Base-by-base conservation (phyloP, 1,140 invertebrate species). In the Cydia strobilella region DNA sequence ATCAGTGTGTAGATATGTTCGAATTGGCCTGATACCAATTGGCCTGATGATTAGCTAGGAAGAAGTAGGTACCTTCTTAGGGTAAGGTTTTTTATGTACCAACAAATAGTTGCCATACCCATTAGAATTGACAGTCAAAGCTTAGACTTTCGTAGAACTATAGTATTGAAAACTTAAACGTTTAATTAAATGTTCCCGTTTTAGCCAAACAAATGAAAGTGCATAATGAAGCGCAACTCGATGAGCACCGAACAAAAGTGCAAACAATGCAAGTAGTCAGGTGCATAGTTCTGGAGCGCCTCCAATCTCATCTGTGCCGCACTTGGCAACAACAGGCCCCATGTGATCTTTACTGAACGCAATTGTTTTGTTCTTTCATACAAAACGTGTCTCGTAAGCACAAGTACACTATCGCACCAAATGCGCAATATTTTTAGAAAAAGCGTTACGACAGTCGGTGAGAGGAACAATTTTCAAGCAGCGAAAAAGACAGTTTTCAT, bases 301-400 rank as follows among this genome's bases (percentile, higher is more conserved):
- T 89, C 84, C 87, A 89, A 89, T 83, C 82, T 82, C 82, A 88
- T 88, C 81, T 84, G 74, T 85, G 83, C 75, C 73, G 81, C 82
- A 84, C 80, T 80, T 85, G 80, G 85, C 86, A 86, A 79, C 80
- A 83, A 79, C 76, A 82, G 80, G 87, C 80, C 85, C 78, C 89
- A 92, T 90, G 84, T 85, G 86, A 90, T 90, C 85, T 87, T 86
- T 76, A 79, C 76, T 86, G 75, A 77, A 82, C 72, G 77, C 82
- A 84, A 88, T 90, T 92, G 86, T 90, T 89, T 84, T 78, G 79
- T 63, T 63, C 80, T 79, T 77, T 84, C 77, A 85, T 84, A 82
- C 76, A 76, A 82, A 82, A 92, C 89, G 88, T 90, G 89, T 86
- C 84, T 77, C 79, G 83, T 86, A 86, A 90, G 86, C 86, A 86